These are phyloP conservation scores for Halichoeres trimaculatus DNA, from an alignment of 2,113 vertebrate species.

Conservation along the genomic window DNA sequence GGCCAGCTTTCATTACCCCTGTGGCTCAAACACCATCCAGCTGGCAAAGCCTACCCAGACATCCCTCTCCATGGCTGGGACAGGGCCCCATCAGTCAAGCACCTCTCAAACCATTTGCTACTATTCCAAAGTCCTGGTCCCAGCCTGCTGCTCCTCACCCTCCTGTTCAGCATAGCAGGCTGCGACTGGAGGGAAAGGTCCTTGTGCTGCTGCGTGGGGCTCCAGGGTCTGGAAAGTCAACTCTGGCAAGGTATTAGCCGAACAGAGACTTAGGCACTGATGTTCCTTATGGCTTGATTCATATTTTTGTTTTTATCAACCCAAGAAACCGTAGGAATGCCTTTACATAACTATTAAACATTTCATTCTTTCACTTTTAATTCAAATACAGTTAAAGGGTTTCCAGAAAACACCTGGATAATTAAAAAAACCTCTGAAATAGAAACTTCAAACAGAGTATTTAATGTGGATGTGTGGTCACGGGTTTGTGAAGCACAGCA, in stretches of 20 bases:
- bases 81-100: slow-evolving; percentile 63
- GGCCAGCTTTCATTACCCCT: slow-evolving; percentile 87
- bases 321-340: too few relatives aligned
- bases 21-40: slow-evolving; percentile 79
- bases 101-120: slow-evolving; percentile 77
- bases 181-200: slow-evolving; percentile 85
- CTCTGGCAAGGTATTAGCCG: slow-evolving; percentile 88
- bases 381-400: too few relatives aligned
- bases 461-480: not conserved
- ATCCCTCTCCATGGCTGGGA: slow-evolving; percentile 60
- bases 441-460: too few relatives aligned
- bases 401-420: not conserved
- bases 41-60: slow-evolving; percentile 74
- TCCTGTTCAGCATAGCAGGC: slow-evolving; percentile 77
- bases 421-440: too few relatives aligned
- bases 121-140: slow-evolving; percentile 84
- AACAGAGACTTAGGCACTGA: too few relatives aligned
- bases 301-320: too few relatives aligned
- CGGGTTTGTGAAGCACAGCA: not conserved
- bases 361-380: too few relatives aligned
- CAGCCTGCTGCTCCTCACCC: slow-evolving; percentile 60
- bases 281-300: too few relatives aligned
- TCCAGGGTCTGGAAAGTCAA: slow-evolving; percentile 96
- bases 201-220: slow-evolving; percentile 95
- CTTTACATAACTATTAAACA: too few relatives aligned